Evolutionary conservation across 92 coral and sea anemone genomes (phyloP).

Genomic region (Phymanthus crucifer): DNA sequence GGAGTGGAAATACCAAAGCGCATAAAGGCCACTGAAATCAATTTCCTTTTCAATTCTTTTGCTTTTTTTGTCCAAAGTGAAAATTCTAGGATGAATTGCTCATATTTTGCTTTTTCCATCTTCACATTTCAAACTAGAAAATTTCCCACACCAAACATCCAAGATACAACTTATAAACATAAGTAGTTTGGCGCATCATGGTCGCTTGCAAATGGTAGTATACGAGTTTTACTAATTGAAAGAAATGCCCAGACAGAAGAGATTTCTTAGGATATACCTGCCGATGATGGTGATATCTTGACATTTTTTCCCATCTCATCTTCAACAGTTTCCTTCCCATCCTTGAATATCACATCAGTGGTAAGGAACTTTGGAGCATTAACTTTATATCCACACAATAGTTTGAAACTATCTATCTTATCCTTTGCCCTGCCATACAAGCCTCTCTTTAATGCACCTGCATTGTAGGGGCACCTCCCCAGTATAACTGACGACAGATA

Average conservation of each 20-base stretch:
- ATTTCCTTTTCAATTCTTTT: too few species aligned
- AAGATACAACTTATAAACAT: too few species aligned
- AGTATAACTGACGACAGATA: conserved; percentile 81
- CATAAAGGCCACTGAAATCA: too few species aligned
- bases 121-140: too few species aligned
- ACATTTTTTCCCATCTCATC: conserved; percentile 17
- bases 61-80: too few species aligned
- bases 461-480: conserved; percentile 75
- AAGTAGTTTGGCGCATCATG: too few species aligned
- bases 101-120: too few species aligned
- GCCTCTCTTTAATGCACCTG: conserved; percentile 73
- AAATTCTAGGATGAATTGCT: too few species aligned
- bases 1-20: too few species aligned
- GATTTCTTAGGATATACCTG: conserved; percentile 47
- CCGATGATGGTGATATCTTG: conserved; percentile 57
- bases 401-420: conserved; percentile 15
- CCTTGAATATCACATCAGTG: conserved; percentile 67
- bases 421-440: conserved; percentile 63
- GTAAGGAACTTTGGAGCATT: conserved; percentile 55
- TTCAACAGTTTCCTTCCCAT: conserved; percentile 43
- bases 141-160: too few species aligned
- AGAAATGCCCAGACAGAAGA: neutral
- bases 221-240: too few species aligned
- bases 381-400: conserved; percentile 35
- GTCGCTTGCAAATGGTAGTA: too few species aligned